These are phyloP conservation scores for Alentia gelatinosa DNA, from an alignment of 2,888 invertebrate species.

Conservation along the genomic window DNA sequence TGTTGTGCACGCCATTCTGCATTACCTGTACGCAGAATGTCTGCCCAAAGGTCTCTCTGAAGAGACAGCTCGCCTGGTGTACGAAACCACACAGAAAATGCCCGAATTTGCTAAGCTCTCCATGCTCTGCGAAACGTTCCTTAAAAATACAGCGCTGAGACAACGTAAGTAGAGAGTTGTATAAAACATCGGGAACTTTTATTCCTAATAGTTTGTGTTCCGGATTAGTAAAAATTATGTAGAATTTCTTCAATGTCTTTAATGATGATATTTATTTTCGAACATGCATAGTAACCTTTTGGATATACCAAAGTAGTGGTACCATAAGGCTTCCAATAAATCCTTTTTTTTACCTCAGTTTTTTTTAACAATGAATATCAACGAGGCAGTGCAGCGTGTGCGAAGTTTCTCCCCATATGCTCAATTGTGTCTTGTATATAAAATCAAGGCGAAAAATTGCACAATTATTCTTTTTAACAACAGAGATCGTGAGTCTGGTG, in stretches of 20 bases:
- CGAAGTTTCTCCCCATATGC: no score
- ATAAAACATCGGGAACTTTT: neutral
- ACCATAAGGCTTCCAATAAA: no score
- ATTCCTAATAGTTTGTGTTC: neutral
- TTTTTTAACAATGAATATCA: no score
- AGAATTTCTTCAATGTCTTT: no score
- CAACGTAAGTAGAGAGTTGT: slow-evolving; percentile 83
- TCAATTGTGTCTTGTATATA: no score
- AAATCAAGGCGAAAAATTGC: neutral
- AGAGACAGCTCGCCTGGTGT: slow-evolving; percentile 84
- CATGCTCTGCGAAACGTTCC: slow-evolving; percentile 84
- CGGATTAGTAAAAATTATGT: no score
- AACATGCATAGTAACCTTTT: no score
- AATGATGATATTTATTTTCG: no score
- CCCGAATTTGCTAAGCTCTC: slow-evolving; percentile 84
- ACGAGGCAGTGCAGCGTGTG: no score
- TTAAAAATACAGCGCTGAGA: slow-evolving; percentile 85
- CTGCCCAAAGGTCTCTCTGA: slow-evolving; percentile 84
- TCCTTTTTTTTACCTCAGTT: no score
- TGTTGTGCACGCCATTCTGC: slow-evolving; percentile 84
- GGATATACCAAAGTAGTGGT: no score
- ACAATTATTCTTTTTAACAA: slow-evolving; percentile 71
- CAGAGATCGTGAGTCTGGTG: slow-evolving; percentile 85
- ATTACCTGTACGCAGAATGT: slow-evolving; percentile 86
- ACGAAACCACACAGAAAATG: slow-evolving; percentile 79